A percentile compares a stretch with the other conserved stretches of the same genome.
phyloP scores from a whole-genome alignment of 2,888 invertebrate genomes.

The Thymelicus sylvestris region DNA sequence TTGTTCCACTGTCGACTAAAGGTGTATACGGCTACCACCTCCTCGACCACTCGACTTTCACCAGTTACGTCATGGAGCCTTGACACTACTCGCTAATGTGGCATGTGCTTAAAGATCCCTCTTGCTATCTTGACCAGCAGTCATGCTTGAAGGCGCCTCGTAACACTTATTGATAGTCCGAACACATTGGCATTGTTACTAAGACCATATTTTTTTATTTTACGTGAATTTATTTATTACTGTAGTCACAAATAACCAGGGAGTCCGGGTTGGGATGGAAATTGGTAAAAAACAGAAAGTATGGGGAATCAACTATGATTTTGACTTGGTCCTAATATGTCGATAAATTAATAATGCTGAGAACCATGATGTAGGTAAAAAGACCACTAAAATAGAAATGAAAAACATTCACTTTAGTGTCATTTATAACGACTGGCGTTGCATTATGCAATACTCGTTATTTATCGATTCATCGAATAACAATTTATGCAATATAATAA shows the following conservation, averaged over 20 bases:
- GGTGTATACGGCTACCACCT: constrained; percentile 53
- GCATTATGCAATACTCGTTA: neutral
- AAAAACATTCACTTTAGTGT: too few relatives aligned
- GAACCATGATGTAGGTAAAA: neutral
- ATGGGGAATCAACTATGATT: too few relatives aligned
- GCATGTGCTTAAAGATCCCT: constrained; percentile 44
- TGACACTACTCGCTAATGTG: constrained; percentile 60
- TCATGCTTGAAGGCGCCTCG: neutral
- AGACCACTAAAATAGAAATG: neutral
- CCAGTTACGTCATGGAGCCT: constrained; percentile 75
- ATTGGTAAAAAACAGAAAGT: too few relatives aligned
- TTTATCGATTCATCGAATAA: constrained; percentile 4
- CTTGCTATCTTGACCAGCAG: constrained; percentile 17
- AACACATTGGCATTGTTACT: neutral
- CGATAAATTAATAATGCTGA: neutral
- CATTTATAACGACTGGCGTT: neutral
- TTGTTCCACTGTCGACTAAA: constrained; percentile 48
- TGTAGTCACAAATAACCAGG: too few relatives aligned
- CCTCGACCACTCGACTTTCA: constrained; percentile 64
- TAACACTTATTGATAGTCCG: neutral
- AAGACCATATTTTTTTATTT: too few relatives aligned
- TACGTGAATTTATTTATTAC: too few relatives aligned
- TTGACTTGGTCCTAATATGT: too few relatives aligned
- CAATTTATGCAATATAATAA: constrained; percentile 5
- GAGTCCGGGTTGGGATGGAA: too few relatives aligned